A percentile compares a stretch with the other conserved stretches of the same genome.
These are phyloP conservation scores for Drosophila eugracilis DNA, from an alignment of 1,140 invertebrate species.

Conservation along the genomic window DNA sequence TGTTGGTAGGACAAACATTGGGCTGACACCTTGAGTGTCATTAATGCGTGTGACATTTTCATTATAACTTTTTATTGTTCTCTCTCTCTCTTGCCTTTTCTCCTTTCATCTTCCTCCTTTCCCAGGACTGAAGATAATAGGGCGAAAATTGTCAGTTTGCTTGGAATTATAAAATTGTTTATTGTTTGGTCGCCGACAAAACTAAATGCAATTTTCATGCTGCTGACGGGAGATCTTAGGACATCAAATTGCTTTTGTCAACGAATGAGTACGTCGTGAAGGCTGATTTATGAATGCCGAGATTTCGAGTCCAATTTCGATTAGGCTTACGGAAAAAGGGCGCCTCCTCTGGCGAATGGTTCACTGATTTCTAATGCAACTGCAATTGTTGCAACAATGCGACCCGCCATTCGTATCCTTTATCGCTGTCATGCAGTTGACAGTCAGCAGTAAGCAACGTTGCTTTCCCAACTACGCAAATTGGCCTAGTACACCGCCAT, in stretches of 20 bases:
- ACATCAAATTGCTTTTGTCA: slow-evolving; percentile 29
- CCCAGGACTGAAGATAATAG: slow-evolving; percentile 15
- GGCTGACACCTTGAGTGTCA: slow-evolving; percentile 79
- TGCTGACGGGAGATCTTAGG: slow-evolving; percentile 20
- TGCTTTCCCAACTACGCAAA: slow-evolving; percentile 53
- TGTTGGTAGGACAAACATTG: slow-evolving; percentile 51
- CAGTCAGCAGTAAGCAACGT: slow-evolving; percentile 35
- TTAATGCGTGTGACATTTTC: slow-evolving; percentile 80
- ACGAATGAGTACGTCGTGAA: too few relatives aligned
- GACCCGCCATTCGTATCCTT: slow-evolving; percentile 24
- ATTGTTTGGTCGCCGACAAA: slow-evolving; percentile 31
- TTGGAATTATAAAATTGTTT: slow-evolving; percentile 54
- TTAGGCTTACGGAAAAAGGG: slow-evolving; percentile 26
- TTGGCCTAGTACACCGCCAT: slow-evolving; percentile 72
- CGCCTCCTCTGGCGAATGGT: slow-evolving; percentile 23
- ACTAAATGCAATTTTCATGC: slow-evolving; percentile 58
- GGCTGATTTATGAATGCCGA: not conserved
- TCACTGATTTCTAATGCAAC: slow-evolving; percentile 63
- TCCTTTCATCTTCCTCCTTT: too few relatives aligned
- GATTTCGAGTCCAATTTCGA: slow-evolving; percentile 22
- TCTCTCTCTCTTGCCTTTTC: not conserved
- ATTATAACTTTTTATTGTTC: slow-evolving; percentile 72
- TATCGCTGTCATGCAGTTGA: slow-evolving; percentile 67
- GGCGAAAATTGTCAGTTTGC: slow-evolving; percentile 46
- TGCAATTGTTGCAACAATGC: slow-evolving; percentile 11